phyloP scores from a whole-genome alignment of 2,113 vertebrate genomes.

The Polypterus senegalus region DNA sequence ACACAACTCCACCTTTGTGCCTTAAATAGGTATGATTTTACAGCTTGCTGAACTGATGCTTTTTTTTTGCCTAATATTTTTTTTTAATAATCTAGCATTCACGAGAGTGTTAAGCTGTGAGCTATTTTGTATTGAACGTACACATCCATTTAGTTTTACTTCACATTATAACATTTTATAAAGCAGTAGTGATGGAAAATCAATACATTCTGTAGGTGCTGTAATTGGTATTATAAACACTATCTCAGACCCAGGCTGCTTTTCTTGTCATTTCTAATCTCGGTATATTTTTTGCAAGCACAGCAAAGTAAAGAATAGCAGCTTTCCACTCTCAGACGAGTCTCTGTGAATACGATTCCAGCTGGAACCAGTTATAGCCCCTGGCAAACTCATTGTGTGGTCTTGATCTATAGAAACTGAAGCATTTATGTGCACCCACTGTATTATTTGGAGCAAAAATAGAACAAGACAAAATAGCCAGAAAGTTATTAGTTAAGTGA shows the following conservation, averaged over 20 bases:
- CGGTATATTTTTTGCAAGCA: not conserved
- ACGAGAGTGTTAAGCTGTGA: not conserved
- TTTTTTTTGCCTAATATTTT: no score
- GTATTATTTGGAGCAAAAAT: no score
- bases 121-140: not conserved
- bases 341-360: constrained; percentile 13
- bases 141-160: not conserved
- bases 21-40: no score
- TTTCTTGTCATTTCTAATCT: not conserved
- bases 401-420: no score
- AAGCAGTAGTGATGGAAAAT: not conserved
- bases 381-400: no score
- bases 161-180: not conserved
- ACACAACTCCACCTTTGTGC: no score
- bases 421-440: no score
- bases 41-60: no score
- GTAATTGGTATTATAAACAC: not conserved
- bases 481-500: no score
- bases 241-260: not conserved
- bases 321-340: constrained; percentile 10
- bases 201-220: not conserved
- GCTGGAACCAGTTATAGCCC: no score
- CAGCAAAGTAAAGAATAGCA: not conserved
- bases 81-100: no score
- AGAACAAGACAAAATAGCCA: no score